Percentiles rank a stretch among this genome's conserved stretches.
Evolutionary conservation across 2,797 vertebrate species (phyloP).

Genomic region (Xyrichtys novacula): DNA sequence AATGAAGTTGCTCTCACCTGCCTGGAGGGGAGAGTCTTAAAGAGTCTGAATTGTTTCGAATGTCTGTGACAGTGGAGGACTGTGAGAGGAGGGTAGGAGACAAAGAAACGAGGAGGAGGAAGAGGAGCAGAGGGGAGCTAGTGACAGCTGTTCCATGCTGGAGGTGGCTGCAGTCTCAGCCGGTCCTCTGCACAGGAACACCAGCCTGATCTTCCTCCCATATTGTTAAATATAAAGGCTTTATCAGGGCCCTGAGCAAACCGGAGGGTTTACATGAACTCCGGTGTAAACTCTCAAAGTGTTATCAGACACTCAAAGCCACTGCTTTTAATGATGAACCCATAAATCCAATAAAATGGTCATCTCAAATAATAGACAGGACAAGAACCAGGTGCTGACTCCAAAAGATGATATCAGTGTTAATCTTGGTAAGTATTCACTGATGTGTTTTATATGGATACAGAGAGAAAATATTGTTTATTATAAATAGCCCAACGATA

Average conservation of each 20-base stretch:
- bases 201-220: neutral
- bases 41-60: neutral
- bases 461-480: too few relatives aligned
- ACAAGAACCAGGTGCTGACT: too few relatives aligned
- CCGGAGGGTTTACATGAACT: neutral
- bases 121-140: neutral
- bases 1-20: neutral
- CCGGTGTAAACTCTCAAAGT: neutral
- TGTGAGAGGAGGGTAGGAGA: neutral
- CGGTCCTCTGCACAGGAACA: neutral
- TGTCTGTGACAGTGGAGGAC: neutral
- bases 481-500: too few relatives aligned
- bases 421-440: too few relatives aligned
- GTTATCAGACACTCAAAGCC: neutral
- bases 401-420: too few relatives aligned
- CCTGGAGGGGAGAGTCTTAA: neutral
- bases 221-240: neutral
- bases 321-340: neutral
- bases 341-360: too few relatives aligned
- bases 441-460: too few relatives aligned
- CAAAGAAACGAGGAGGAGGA: neutral
- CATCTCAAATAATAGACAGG: too few relatives aligned
- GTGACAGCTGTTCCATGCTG: slow-evolving; percentile 13
- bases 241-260: neutral
- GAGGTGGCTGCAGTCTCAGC: neutral